Evolutionary conservation across 2,113 vertebrate genomes (phyloP), one percentile per base, ranked within the genome.

Genomic region (Siniperca chuatsi): DNA sequence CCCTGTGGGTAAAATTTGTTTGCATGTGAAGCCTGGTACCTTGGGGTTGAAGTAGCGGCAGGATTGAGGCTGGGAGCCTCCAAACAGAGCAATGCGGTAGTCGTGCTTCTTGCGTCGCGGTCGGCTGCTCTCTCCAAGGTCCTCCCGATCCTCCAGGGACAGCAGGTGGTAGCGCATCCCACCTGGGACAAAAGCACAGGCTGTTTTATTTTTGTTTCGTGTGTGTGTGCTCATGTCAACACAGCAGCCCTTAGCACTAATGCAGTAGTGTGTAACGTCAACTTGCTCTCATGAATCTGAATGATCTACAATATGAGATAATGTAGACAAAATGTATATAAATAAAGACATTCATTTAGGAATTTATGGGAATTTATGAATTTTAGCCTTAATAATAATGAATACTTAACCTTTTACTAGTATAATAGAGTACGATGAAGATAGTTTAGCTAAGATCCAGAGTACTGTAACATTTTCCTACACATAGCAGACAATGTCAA

Each of bases 41-140:
- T 99, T 99, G 75, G 98, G 98, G 90, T 99, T 99, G 92, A 99
- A 99, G 84, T 99, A 99, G 93, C 98, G 96, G 92, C 98, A 99
- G 88, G 98, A 99, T 88, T 99, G 98, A 78, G 98, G 98, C 92
- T 99, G 98, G 3, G 98, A 99, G 78, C 98, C 98, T 81, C 98
- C 98, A 90, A 99, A 99, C 44, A 99, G 94, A 75, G 98, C 98
- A 80, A 99, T 98, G 87, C 97, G 97, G 72, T 97, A 99, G 93
- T 99, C 98, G 0, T 99, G 97, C 60, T 98, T 98, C 94, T 98
- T 98, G 75, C 97, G 97, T 81, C 97, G 93, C 1, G 97, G 98
- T 46, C 98, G 95, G 1, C 98, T 99, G 72, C 96, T 98, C 89
- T 99, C 98, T 37, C 97, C 97, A 23, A 99, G 91, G 90, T 99